Conservation (phyloP, 2,888 invertebrate genomes). For the Latrodectus elegans region DNA sequence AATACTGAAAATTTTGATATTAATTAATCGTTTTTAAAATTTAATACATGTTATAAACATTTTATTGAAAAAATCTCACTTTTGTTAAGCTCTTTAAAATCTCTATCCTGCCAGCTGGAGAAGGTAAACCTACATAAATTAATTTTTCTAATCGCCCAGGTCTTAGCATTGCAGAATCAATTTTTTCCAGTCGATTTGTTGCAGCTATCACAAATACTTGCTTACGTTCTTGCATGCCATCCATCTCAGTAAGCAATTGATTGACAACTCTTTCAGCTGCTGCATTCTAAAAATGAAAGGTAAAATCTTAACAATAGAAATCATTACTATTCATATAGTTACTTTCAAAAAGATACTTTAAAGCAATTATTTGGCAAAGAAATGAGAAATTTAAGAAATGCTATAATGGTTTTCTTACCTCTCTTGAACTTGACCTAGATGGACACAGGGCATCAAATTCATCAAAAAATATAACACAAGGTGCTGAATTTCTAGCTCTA, state of each 20-base stretch:
- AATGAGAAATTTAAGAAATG: neutral
- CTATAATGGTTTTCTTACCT: constrained; percentile 75
- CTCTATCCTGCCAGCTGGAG: constrained; percentile 85
- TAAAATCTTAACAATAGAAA: neutral
- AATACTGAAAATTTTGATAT: too few relatives aligned
- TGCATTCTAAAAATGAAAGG: constrained; percentile 78
- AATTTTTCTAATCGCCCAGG: constrained; percentile 93
- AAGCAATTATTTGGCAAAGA: neutral
- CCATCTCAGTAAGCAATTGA: constrained; percentile 98
- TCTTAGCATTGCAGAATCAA: constrained; percentile 94
- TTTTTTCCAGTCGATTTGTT: constrained; percentile 96
- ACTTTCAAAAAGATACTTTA: neutral
- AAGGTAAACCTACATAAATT: constrained; percentile 92
- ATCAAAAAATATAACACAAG: constrained; percentile 99
- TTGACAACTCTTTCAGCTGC: constrained; percentile 92
- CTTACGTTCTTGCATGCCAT: constrained; percentile 92
- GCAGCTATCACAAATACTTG: constrained; percentile 97
- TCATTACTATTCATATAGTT: neutral
- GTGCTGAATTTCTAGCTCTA: constrained; percentile 93
- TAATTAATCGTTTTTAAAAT: too few relatives aligned
- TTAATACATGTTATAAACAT: too few relatives aligned
- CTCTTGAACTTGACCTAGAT: constrained; percentile 85
- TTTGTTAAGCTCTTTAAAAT: constrained; percentile 92
- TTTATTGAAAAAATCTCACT: constrained; percentile 76
- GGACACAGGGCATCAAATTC: constrained; percentile 98